Evolutionary conservation across 2,113 vertebrate species (phyloP).

Genomic region (Apeltes quadracus): DNA sequence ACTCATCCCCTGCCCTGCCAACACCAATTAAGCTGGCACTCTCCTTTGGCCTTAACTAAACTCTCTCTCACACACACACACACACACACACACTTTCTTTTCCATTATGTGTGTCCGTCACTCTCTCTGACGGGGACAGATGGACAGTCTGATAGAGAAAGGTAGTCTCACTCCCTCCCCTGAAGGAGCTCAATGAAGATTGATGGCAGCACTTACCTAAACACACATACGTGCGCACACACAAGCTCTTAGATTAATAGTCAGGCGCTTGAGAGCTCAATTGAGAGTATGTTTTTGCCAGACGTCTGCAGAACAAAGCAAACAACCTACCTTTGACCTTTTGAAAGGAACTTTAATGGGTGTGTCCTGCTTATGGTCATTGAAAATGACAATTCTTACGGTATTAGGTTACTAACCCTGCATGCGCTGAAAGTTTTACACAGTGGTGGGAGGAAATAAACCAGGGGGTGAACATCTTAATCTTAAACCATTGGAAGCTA

Average conservation of each 20-base stretch:
- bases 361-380: not conserved
- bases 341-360: conserved; percentile 12
- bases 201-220: conserved; percentile 60
- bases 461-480: too few relatives aligned
- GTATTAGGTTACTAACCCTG: too few relatives aligned
- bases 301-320: conserved; percentile 29
- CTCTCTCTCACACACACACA: not conserved
- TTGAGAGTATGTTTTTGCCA: conserved; percentile 27
- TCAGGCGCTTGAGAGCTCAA: conserved; percentile 30
- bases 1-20: not conserved
- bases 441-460: too few relatives aligned
- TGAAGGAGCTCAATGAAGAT: conserved; percentile 61
- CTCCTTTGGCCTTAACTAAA: not conserved
- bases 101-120: not conserved
- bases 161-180: conserved; percentile 23
- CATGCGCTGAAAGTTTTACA: too few relatives aligned
- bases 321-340: conserved; percentile 11
- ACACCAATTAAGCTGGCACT: not conserved
- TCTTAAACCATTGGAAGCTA: too few relatives aligned
- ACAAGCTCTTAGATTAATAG: conserved; percentile 38
- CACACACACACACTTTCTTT: not conserved
- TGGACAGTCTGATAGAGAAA: conserved; percentile 59
- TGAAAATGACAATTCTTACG: not conserved
- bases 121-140: conserved; percentile 54
- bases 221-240: conserved; percentile 10